These are phyloP conservation scores for Spilarctia lutea DNA, from an alignment of 2,888 invertebrate species.

Conservation along the genomic window DNA sequence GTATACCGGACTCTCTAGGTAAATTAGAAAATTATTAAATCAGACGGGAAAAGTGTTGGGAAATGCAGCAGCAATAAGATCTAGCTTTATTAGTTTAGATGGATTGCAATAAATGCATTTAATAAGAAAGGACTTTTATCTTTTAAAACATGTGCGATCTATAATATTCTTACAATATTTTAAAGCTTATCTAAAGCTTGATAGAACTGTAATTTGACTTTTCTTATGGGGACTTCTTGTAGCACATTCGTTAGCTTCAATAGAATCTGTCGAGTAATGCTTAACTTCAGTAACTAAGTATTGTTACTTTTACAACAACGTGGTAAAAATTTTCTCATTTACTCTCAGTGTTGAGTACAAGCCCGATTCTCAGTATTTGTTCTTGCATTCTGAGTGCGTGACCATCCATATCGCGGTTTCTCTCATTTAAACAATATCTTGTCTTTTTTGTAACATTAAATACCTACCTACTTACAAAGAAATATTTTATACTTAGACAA, in stretches of 20 bases:
- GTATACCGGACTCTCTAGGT: too few species aligned
- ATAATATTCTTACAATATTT: not conserved
- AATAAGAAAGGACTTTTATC: not conserved
- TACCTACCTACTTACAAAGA: slow-evolving; percentile 19
- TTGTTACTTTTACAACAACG: slow-evolving; percentile 3
- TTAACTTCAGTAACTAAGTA: not conserved
- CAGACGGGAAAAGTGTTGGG: too few species aligned
- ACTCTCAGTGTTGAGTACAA: slow-evolving; percentile 36
- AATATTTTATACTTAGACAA: not conserved
- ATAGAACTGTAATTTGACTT: too few species aligned
- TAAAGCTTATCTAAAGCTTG: not conserved
- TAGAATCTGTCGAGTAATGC: slow-evolving; percentile 1
- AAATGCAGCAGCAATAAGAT: too few species aligned
- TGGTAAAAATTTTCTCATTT: slow-evolving; percentile 11
- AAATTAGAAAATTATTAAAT: too few species aligned
- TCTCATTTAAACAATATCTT: slow-evolving; percentile 56
- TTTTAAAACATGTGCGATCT: not conserved
- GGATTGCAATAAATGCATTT: not conserved
- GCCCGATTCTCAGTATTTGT: slow-evolving; percentile 52
- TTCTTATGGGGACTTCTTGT: not conserved
- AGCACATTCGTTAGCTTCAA: not conserved
- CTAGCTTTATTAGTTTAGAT: too few species aligned
- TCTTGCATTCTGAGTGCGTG: slow-evolving; percentile 68
- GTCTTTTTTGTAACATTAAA: slow-evolving; percentile 34
- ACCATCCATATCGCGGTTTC: slow-evolving; percentile 73